These are phyloP conservation scores for Megaceryle alcyon DNA, from an alignment of 2,797 vertebrate species.

Conservation along the genomic window DNA sequence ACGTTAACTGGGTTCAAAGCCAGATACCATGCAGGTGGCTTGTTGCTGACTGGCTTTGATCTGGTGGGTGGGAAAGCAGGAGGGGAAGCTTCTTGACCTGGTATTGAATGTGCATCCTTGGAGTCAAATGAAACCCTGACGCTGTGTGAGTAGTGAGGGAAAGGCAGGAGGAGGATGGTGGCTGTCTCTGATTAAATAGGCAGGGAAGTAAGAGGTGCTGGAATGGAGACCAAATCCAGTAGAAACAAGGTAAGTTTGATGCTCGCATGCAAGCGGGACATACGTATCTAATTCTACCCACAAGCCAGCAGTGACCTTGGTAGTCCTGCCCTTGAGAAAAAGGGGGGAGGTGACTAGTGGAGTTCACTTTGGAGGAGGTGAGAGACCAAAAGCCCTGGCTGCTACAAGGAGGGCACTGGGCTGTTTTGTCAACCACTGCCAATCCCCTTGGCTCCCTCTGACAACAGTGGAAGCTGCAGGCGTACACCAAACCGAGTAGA, in stretches of 20 bases:
- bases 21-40: not conserved
- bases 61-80: not conserved
- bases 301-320: not conserved
- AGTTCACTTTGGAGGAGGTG: not conserved
- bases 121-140: not conserved
- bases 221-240: not conserved
- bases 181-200: not conserved
- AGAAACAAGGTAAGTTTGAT: not conserved
- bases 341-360: not conserved
- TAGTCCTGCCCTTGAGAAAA: not conserved
- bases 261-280: not conserved
- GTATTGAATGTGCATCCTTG: not conserved
- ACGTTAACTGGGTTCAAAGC: not conserved
- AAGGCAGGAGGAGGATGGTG: not conserved
- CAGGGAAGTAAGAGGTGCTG: not conserved
- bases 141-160: not conserved
- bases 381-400: not conserved
- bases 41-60: not conserved
- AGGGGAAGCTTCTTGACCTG: not conserved
- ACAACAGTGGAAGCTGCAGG: not conserved
- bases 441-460: not conserved
- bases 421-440: not conserved
- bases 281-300: not conserved
- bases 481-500: rapidly evolving
- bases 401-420: rapidly evolving